Percentiles rank a stretch among this genome's conserved stretches.
Conservation (phyloP, 2,113 vertebrate genomes). For the Scartelaos histophorus region DNA sequence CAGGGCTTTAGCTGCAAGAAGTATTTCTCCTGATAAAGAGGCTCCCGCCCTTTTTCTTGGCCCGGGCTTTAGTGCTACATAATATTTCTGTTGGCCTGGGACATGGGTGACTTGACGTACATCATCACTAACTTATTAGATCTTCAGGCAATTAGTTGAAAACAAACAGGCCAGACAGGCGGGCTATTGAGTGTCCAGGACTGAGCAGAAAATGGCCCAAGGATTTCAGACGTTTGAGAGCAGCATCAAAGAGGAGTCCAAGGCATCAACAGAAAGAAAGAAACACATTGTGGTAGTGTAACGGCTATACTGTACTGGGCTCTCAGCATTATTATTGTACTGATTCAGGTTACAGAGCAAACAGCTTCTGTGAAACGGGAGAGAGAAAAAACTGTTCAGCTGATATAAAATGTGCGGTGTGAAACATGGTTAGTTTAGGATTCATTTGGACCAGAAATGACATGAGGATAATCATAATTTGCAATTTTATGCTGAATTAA, state of each 20-base stretch:
- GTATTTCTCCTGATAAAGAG: conserved; percentile 76
- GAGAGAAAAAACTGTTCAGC: conserved; percentile 85
- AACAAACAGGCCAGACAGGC: conserved; percentile 97
- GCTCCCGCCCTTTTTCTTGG: conserved; percentile 59
- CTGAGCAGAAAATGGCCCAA: conserved; percentile 86
- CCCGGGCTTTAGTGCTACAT: conserved; percentile 74
- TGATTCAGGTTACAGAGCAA: conserved; percentile 89
- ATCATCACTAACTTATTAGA: conserved; percentile 99
- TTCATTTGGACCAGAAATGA: conserved; percentile 27
- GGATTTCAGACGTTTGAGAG: conserved; percentile 85
- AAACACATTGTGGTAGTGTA: conserved; percentile 85
- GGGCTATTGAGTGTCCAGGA: conserved; percentile 87
- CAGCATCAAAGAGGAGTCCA: conserved; percentile 86
- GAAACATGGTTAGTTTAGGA: conserved; percentile 84
- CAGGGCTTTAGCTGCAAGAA: conserved; percentile 69
- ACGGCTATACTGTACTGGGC: conserved; percentile 83
- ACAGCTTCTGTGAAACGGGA: conserved; percentile 76
- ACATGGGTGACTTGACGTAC: conserved; percentile 84
- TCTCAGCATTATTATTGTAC: conserved; percentile 82
- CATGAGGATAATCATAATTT: background rate
- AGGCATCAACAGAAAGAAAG: conserved; percentile 86
- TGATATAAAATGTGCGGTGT: conserved; percentile 78
- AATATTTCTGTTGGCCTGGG: conserved; percentile 92
- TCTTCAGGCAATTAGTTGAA: conserved; percentile 96
- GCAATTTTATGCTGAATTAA: background rate